Percentiles rank a stretch among this genome's conserved stretches.
These are phyloP conservation scores for Sebastiscus albofasciatus DNA, from an alignment of 2,797 vertebrate genomes.

Conservation along the genomic window DNA sequence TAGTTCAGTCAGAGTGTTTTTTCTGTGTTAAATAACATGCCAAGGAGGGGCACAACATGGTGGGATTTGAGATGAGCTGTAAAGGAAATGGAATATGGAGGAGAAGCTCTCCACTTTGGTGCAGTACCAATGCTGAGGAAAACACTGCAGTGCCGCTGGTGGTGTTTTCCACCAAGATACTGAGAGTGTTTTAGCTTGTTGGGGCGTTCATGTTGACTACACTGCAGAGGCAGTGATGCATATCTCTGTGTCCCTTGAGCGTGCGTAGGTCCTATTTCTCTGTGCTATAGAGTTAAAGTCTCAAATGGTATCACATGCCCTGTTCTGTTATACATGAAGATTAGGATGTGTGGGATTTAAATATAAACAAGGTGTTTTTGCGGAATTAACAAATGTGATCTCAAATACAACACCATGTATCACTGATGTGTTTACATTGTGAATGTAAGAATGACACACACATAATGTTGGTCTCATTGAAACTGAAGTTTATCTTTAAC, in stretches of 20 bases:
- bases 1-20: not conserved
- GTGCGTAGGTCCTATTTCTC: conserved; percentile 46
- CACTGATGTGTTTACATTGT: not conserved
- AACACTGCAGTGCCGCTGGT: conserved; percentile 85
- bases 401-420: not conserved
- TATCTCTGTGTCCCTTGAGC: conserved; percentile 56
- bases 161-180: conserved; percentile 80
- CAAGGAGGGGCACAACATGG: conserved; percentile 6
- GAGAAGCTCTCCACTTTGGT: conserved; percentile 76
- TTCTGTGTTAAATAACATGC: conserved; percentile 12
- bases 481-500: not conserved
- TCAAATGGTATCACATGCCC: not conserved
- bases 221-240: conserved; percentile 78
- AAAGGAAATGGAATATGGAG: conserved; percentile 53
- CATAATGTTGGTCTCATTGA: not conserved
- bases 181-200: conserved; percentile 71
- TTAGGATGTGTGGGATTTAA: not conserved
- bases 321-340: not conserved
- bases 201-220: conserved; percentile 79
- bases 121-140: conserved; percentile 81
- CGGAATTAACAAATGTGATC: not conserved
- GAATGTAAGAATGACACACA: not conserved
- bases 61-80: conserved; percentile 40
- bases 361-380: not conserved
- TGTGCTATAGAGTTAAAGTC: conserved; percentile 24